phyloP scores from a whole-genome alignment of 2,888 invertebrate species.

The Stegophylla sp. region DNA sequence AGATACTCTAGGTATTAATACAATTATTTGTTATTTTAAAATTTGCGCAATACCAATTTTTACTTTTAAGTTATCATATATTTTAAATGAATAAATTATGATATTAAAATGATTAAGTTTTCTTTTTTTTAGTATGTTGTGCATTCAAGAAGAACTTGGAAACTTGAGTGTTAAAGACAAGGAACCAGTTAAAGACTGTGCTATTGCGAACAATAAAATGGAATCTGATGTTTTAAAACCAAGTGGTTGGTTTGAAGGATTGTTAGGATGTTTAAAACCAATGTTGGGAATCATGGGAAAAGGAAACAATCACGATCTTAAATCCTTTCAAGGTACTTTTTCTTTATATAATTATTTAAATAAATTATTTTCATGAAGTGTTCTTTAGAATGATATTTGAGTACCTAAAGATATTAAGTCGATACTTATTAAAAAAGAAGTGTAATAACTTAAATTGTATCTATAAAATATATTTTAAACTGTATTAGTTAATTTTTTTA shows the following conservation, averaged over 20 bases:
- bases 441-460: too few species aligned
- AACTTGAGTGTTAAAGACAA: slow-evolving; percentile 66
- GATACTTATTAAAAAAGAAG: too few species aligned
- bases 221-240: slow-evolving; percentile 44
- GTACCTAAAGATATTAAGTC: too few species aligned
- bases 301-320: slow-evolving; percentile 75
- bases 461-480: too few species aligned
- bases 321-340: slow-evolving; percentile 69
- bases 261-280: slow-evolving; percentile 87
- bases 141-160: slow-evolving; percentile 72
- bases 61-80: not conserved
- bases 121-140: slow-evolving; percentile 69
- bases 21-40: not conserved
- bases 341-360: not conserved
- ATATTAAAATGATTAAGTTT: not conserved
- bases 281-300: slow-evolving; percentile 87
- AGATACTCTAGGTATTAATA: not conserved
- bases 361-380: too few species aligned
- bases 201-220: slow-evolving; percentile 28
- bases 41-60: not conserved
- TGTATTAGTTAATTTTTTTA: too few species aligned
- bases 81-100: not conserved
- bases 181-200: slow-evolving; percentile 62
- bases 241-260: slow-evolving; percentile 78
- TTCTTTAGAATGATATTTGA: too few species aligned